A percentile compares a stretch with the other conserved stretches of the same genome.
These are phyloP conservation scores for Synanthedon andrenaeformis DNA, from an alignment of 2,888 invertebrate species.

Conservation along the genomic window DNA sequence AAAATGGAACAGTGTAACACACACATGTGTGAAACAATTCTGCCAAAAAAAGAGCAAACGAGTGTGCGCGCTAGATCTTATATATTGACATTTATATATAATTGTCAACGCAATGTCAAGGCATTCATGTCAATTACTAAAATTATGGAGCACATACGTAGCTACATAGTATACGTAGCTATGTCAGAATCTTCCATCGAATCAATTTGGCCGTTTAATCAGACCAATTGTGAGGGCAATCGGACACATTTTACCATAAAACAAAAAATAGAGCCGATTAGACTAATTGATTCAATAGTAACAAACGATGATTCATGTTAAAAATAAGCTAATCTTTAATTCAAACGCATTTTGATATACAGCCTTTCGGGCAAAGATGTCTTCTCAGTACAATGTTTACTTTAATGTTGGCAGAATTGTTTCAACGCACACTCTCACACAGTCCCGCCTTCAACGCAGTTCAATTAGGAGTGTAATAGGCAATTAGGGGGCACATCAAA, in stretches of 20 bases:
- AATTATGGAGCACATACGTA: too few relatives aligned
- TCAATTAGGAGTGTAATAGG: constrained; percentile 24
- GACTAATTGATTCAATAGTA: too few relatives aligned
- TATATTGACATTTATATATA: neutral
- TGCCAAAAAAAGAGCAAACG: neutral
- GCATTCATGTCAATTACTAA: too few relatives aligned
- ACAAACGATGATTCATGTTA: too few relatives aligned
- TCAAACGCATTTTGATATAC: neutral
- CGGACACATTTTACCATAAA: too few relatives aligned
- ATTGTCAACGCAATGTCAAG: neutral
- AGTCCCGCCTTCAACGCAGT: constrained; percentile 32
- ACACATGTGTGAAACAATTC: constrained; percentile 11
- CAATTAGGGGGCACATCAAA: constrained; percentile 54
- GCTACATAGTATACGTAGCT: too few relatives aligned
- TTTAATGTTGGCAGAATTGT: neutral
- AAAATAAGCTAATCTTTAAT: too few relatives aligned
- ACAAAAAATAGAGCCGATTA: too few relatives aligned
- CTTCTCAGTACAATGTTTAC: neutral
- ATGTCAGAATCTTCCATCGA: too few relatives aligned
- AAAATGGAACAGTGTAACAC: constrained; percentile 67
- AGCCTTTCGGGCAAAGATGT: neutral
- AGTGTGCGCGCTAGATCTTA: neutral
- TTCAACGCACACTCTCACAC: constrained; percentile 27
- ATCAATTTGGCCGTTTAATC: too few relatives aligned
- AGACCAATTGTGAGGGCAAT: too few relatives aligned